Base-by-base conservation (phyloP, 2,797 vertebrate genomes). In the Pristis pectinata region DNA sequence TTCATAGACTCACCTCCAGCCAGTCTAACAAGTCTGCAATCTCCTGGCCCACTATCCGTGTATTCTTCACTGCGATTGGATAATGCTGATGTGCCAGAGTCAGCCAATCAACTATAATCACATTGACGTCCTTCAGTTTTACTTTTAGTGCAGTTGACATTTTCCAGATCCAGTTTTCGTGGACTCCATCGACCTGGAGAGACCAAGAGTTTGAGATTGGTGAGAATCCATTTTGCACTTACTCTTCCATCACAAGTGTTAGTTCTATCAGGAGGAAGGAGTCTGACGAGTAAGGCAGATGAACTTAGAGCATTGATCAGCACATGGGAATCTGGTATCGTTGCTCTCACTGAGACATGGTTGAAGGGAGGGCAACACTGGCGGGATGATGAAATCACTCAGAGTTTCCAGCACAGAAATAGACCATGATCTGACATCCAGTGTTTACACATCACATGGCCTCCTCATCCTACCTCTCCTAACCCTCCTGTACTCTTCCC, bases 51-150 rank as follows among this genome's bases (percentile, higher is more conserved):
- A 98, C 96, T 0, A 96, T 94, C 30, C 98, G 98, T 0, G 98
- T 98, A 82, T 98, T 98, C 95, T 96, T 97, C 0, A 96, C 98
- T 0, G 99, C 99, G 0, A 96, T 96, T 37, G 98, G 97, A 0
- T 99, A 99, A 96, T 98, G 98, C 59, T 97, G 97, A 44, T 98
- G 96, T 64, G 99, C 98, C 95, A 98, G 96, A 0, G 94, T 24
- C 37, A 99, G 95, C 99, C 99, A 99, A 95, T 99, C 97, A 0
- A 96, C 98, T 85, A 99, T 96, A 82, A 98, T 95, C 95, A 99
- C 98, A 0, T 99, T 99, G 77, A 97, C 95, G 13, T 97, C 95
- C 2, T 94, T 95, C 1, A 95, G 96, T 24, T 95, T 96, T 41
- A 96, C 96, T 96, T 98, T 98, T 76, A 99, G 97, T 0, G 96